Percentiles rank a stretch among this genome's conserved stretches.
Evolutionary conservation across 2,797 vertebrate species (phyloP).

Genomic region (Myotis pilosus): DNA sequence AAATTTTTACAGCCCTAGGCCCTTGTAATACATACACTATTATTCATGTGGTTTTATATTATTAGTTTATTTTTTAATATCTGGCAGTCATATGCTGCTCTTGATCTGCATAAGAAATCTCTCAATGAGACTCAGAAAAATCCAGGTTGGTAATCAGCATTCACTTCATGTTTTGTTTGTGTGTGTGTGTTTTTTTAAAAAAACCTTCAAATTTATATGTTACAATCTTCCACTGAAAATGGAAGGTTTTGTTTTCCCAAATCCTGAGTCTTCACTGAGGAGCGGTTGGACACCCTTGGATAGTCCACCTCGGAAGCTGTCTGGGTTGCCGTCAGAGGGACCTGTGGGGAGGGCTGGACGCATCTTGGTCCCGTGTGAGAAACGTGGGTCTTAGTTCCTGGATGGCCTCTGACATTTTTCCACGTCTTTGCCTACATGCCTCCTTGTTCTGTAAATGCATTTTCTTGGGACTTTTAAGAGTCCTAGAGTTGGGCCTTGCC

Average conservation of each 20-base stretch:
- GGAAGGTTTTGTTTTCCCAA: not conserved
- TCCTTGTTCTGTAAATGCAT: not conserved
- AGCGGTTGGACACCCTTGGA: rapidly evolving
- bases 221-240: not conserved
- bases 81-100: not conserved
- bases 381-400: not conserved
- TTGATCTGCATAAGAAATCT: conserved; percentile 16
- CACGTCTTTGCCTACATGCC: rapidly evolving
- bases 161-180: not conserved
- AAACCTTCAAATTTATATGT: not conserved
- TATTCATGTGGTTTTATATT: conserved; percentile 13
- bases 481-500: not conserved
- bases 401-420: not conserved
- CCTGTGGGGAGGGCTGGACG: not conserved
- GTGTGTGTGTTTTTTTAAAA: not conserved
- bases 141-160: not conserved
- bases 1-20: not conserved
- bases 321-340: rapidly evolving
- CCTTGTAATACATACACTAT: not conserved
- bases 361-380: rapidly evolving
- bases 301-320: rapidly evolving
- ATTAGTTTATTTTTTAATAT: conserved; percentile 15
- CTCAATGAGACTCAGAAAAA: not conserved
- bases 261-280: not conserved
- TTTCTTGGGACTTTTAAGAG: not conserved